A percentile compares a stretch with the other conserved stretches of the same genome.
phyloP scores from a whole-genome alignment of 2,888 invertebrate species.

The Lypha dubia region DNA sequence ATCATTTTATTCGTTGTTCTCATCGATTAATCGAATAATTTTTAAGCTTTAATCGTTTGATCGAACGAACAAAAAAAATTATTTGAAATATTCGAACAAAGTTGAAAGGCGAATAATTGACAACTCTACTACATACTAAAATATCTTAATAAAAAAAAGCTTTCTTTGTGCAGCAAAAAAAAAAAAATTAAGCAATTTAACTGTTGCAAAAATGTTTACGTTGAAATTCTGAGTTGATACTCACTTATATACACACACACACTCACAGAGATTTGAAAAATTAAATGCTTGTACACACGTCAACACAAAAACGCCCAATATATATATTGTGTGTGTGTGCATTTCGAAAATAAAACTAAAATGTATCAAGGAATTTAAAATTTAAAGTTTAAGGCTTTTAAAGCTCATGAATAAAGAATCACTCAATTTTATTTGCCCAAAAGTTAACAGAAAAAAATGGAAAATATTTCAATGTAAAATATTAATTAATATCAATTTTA shows the following conservation, averaged over 20 bases:
- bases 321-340: too few species aligned
- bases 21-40: too few species aligned
- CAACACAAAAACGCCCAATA: constrained; percentile 78
- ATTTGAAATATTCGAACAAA: too few species aligned
- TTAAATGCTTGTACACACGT: constrained; percentile 76
- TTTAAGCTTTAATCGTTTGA: too few species aligned
- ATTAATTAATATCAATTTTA: constrained; percentile 63
- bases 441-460: constrained; percentile 10
- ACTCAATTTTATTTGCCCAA: constrained; percentile 62
- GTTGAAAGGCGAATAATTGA: too few species aligned
- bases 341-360: constrained; percentile 3
- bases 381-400: constrained; percentile 54
- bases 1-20: too few species aligned
- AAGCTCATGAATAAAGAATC: constrained; percentile 69
- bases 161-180: neutral
- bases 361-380: constrained; percentile 48
- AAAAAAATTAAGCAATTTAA: neutral
- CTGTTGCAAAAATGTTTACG: neutral
- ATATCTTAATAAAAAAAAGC: neutral
- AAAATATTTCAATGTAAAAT: constrained; percentile 25
- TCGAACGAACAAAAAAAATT: too few species aligned
- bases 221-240: constrained; percentile 2
- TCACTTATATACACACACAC: neutral
- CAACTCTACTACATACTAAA: too few species aligned
- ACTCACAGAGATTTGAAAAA: constrained; percentile 64